Evolutionary conservation across 1,140 invertebrate species (phyloP).

Genomic region (Sitobion miscanthi): DNA sequence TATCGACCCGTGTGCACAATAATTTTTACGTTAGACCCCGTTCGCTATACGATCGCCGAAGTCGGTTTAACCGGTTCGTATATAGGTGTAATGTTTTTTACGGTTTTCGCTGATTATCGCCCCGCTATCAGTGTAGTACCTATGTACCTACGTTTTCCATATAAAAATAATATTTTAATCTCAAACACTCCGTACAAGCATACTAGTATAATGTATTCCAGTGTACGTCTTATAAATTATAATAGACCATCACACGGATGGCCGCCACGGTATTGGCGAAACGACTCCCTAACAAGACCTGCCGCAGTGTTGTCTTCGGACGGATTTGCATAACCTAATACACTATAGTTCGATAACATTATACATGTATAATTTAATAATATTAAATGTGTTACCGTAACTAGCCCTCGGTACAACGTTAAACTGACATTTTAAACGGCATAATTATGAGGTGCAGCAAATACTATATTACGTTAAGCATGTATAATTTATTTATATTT

Average conservation of each 20-base stretch:
- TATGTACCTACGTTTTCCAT: background rate
- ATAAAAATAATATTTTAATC: background rate
- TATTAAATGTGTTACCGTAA: too few relatives aligned
- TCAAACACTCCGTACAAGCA: background rate
- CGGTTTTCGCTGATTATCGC: background rate
- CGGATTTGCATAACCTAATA: background rate
- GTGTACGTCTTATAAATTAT: background rate
- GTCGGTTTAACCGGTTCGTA: background rate
- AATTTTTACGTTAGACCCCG: background rate
- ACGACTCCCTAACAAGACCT: background rate
- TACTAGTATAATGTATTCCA: background rate
- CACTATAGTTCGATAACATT: background rate
- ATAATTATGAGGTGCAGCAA: background rate
- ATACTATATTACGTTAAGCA: background rate
- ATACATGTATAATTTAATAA: background rate
- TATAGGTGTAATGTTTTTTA: background rate
- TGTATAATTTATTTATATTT: background rate
- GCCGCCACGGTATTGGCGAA: background rate
- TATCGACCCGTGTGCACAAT: background rate
- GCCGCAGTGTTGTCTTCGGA: background rate
- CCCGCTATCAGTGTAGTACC: background rate
- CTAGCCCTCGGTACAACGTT: too few relatives aligned
- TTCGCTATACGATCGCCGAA: background rate
- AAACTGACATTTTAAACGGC: background rate
- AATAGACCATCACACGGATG: background rate